Conservation (phyloP, 2,888 invertebrate species). For the Eledona agricola region DNA sequence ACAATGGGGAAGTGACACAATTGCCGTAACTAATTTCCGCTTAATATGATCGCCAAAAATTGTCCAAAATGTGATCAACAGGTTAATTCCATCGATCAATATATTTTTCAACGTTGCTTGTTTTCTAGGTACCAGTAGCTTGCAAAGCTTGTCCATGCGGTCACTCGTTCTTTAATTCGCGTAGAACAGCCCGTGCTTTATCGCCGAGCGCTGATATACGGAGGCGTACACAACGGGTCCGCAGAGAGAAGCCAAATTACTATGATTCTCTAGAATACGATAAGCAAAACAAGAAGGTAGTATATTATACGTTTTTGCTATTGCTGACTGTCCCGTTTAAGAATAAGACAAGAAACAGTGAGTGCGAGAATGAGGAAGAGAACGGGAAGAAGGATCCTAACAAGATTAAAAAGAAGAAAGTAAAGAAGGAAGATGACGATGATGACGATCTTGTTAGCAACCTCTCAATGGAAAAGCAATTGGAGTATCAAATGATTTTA, state of each 20-base stretch:
- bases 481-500: constrained; percentile 77
- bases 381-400: constrained; percentile 61
- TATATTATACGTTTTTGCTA: constrained; percentile 5
- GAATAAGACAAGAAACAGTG: constrained; percentile 62
- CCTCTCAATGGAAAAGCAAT: constrained; percentile 71
- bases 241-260: constrained; percentile 81
- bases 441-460: constrained; percentile 59
- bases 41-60: constrained; percentile 57
- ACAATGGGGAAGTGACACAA: too few relatives aligned
- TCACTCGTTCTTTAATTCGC: constrained; percentile 79
- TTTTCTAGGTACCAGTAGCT: constrained; percentile 78
- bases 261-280: constrained; percentile 85
- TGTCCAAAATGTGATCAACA: constrained; percentile 56
- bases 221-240: constrained; percentile 76
- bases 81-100: constrained; percentile 36
- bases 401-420: constrained; percentile 56
- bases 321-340: constrained; percentile 36
- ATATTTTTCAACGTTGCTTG: neutral
- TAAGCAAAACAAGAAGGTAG: constrained; percentile 74
- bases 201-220: constrained; percentile 66
- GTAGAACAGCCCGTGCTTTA: constrained; percentile 64
- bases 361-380: constrained; percentile 66
- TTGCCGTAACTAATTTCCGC: too few relatives aligned
- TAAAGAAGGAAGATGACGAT: constrained; percentile 62
- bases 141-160: constrained; percentile 87